Evolutionary conservation across 2,113 vertebrate species (phyloP), one percentile per base, ranked within the genome.

Genomic region (Nannospalax galili): DNA sequence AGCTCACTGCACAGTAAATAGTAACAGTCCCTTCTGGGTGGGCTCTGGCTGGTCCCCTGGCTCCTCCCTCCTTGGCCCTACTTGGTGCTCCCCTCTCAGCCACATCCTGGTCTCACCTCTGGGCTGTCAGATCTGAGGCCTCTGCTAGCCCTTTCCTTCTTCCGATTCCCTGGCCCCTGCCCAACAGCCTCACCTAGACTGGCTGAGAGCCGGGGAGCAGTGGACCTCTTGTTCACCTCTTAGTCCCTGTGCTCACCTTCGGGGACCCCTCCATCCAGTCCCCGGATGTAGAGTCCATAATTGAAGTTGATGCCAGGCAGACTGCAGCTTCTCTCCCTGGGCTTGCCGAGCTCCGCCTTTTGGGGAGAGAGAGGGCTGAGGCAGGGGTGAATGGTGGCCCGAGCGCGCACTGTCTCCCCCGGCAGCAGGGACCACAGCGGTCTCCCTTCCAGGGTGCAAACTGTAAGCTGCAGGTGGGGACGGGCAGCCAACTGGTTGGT

Each of bases 271-370:
- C 99, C 99, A 9, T 99, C 99, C 26, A 93, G 95, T 16, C 97
- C 81, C 1, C 70, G 97, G 16, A 91, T 58, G 42, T 97, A 97
- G 37, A 98, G 95, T 20, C 99, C 99, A 0, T 99, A 99, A 19
- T 98, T 97, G 96, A 99, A 99, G 73, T 98, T 93, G 3, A 97
- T 62, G 30, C 99, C 99, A 10, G 99, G 99, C 90, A 98, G 97
- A 64, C 97, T 78, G 88, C 96, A 98, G 90, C 98, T 98, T 94
- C 96, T 98, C 52, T 98, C 98, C 56, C 79, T 97, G 16, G 98
- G 95, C 87, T 98, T 99, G 87, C 99, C 99, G 42, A 99, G 90
- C 62, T 98, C 98, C 5, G 98, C 97, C 99, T 99, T 97, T 9
- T 14, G 56, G 92, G 87, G 45, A 5, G 73, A 5, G 73, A 56